Evolutionary conservation across 2,888 invertebrate genomes (phyloP).

Genomic region (Argyresthia goedartella): DNA sequence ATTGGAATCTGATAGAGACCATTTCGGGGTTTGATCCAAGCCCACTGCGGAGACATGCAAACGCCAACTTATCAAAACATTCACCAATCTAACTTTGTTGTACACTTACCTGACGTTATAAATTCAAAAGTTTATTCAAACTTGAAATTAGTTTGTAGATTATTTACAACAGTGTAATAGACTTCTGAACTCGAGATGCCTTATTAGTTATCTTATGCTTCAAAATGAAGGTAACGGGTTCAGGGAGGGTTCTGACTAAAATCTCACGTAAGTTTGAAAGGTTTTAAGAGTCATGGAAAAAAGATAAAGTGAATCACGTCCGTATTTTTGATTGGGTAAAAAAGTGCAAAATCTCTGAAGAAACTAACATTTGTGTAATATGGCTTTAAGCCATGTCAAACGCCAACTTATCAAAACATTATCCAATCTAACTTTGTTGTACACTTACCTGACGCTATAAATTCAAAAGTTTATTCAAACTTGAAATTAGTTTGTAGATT

Average conservation of each 20-base stretch:
- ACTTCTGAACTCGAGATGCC: neutral
- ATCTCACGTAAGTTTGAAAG: no score
- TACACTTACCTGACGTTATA: neutral
- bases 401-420: neutral
- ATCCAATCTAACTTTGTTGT: neutral
- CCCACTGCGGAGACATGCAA: neutral
- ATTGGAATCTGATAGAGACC: no score
- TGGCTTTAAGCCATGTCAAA: neutral
- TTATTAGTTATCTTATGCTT: neutral
- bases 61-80: neutral
- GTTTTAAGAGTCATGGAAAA: no score
- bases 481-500: neutral
- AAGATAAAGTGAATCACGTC: no score
- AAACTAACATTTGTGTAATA: no score
- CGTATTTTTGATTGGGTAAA: no score
- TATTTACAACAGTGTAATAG: conserved; percentile 3
- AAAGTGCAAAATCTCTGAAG: no score
- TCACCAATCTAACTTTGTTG: neutral
- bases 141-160: neutral
- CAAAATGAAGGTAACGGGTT: no score
- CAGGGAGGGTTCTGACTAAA: no score
- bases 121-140: neutral
- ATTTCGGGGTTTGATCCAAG: no score
- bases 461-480: neutral
- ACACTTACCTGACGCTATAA: neutral